Evolutionary conservation across 1,140 invertebrate genomes (phyloP), one percentile per base, ranked within the genome.

Genomic region (Agrilus planipennis): DNA sequence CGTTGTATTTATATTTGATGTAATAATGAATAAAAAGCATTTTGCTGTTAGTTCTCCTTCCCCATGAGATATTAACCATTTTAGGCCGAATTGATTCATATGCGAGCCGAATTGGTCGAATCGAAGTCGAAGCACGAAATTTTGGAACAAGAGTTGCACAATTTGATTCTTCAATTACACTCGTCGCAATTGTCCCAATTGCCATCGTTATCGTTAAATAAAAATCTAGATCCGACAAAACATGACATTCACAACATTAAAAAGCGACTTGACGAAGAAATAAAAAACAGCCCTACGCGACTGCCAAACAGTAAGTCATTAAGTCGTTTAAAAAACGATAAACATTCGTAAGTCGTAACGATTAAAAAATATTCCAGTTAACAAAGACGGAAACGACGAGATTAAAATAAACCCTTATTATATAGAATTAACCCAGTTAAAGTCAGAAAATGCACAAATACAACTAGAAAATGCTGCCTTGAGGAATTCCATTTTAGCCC

Each of bases 41-140:
- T n/a, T n/a, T n/a, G n/a, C n/a, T n/a, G n/a, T n/a, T n/a, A n/a
- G n/a, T n/a, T n/a, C n/a, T n/a, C n/a, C n/a, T n/a, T n/a, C n/a
- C n/a, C n/a, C n/a, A n/a, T n/a, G n/a, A n/a, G n/a, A 36, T 6
- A 6, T 12, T 21, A 36, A 60, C 61, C 58, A 54, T 72, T 68
- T 37, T 63, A 85, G 81, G 81, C 81, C 29, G 81, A 84, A 60
- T 61, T 84, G 28, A 70, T 82, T 17, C 73, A 82, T 53, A 69
- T 82, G 64, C 69, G 79, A 47, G 71, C 77, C 15, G 79, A 84
- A 52, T 54, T 82, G 39, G 69, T 75, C 18, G 77, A 83, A 40
- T 68, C 77, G 5, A 64, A 73, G 53, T 71, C 78, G 2, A 65
- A 65, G 29, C 68, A 69, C 25, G 58, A 70, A 40, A 58, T 71